phyloP scores from a whole-genome alignment of 2,113 vertebrate genomes.

The Lophius piscatorius region DNA sequence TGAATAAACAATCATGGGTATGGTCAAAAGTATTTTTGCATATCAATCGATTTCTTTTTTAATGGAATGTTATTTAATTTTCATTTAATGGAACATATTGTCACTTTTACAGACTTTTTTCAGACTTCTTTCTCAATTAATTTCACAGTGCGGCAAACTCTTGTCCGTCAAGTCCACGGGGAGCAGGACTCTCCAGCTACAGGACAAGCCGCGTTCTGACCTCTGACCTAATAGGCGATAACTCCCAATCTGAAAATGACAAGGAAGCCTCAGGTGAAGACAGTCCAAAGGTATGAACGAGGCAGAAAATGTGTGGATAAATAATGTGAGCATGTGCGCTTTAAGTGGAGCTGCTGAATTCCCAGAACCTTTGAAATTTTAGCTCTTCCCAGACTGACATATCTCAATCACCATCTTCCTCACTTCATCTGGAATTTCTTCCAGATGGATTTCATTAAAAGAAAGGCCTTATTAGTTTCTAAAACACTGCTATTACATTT shows the following conservation, averaged over 20 bases:
- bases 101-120: background rate
- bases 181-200: slow-evolving; percentile 95
- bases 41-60: no score
- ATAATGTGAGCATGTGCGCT: background rate
- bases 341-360: no score
- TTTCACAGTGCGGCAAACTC: slow-evolving; percentile 93
- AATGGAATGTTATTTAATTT: background rate
- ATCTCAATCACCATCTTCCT: no score
- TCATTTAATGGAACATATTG: background rate
- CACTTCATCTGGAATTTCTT: no score
- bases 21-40: no score
- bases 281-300: slow-evolving; percentile 91
- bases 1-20: no score
- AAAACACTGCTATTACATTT: no score
- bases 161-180: slow-evolving; percentile 96
- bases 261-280: slow-evolving; percentile 97
- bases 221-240: slow-evolving; percentile 93
- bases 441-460: no score
- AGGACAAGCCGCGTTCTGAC: slow-evolving; percentile 90
- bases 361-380: no score
- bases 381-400: no score
- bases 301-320: no score
- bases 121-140: background rate
- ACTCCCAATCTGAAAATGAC: slow-evolving; percentile 94
- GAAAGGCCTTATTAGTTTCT: no score